These are phyloP conservation scores for Temnopleurus reevesii DNA, from an alignment of 53 echinoderm and acorn worm genomes.

Conservation along the genomic window DNA sequence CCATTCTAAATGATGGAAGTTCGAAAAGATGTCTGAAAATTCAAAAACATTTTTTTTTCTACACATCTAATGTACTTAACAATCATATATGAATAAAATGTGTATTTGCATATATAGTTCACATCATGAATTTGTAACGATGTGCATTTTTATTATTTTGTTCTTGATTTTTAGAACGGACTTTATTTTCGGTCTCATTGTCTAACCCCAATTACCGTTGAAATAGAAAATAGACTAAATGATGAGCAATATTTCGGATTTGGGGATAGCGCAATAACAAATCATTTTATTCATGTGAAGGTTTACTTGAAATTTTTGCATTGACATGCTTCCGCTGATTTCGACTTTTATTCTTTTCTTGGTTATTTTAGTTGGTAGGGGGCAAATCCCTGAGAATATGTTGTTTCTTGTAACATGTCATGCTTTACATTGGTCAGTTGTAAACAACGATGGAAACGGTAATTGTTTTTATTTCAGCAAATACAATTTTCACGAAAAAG, in stretches of 20 bases:
- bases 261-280: neutral
- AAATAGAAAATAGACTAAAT: neutral
- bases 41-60: too few relatives aligned
- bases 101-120: too few relatives aligned
- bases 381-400: neutral
- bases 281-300: neutral
- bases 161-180: too few relatives aligned
- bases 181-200: too few relatives aligned
- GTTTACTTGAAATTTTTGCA: neutral
- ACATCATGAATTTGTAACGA: too few relatives aligned
- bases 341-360: neutral
- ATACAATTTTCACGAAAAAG: constrained; percentile 55
- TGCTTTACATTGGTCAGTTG: constrained; percentile 34
- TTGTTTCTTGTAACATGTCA: constrained; percentile 28
- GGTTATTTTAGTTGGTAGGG: neutral
- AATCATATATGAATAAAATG: too few relatives aligned
- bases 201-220: neutral
- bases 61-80: too few relatives aligned
- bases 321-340: constrained; percentile 45
- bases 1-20: too few relatives aligned
- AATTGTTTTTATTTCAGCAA: constrained; percentile 53
- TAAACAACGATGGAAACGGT: constrained; percentile 10
- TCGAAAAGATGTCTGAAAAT: too few relatives aligned
- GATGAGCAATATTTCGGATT: neutral
- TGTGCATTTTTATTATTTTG: too few relatives aligned